Conservation (phyloP, 2,888 invertebrate species). For the Sesia apiformis region DNA sequence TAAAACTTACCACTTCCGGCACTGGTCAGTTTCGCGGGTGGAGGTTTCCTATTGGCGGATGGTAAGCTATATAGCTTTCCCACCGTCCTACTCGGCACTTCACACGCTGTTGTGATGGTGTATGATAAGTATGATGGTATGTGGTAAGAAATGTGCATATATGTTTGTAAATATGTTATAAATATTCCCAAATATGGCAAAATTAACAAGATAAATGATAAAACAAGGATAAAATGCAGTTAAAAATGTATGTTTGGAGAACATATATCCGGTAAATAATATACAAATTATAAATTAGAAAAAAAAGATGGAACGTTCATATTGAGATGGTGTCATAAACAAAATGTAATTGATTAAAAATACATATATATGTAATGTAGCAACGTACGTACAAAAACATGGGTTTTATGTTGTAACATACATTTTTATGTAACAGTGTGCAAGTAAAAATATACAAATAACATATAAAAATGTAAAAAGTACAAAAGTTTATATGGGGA, state of each 20-base stretch:
- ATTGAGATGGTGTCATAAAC: too few species aligned
- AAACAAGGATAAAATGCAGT: too few species aligned
- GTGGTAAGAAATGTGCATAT: not conserved
- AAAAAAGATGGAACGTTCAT: slow-evolving; percentile 1
- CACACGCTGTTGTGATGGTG: slow-evolving; percentile 37
- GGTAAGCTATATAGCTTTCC: slow-evolving; percentile 50
- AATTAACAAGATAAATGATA: too few species aligned
- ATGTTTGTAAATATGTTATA: not conserved
- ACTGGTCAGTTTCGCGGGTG: slow-evolving; percentile 44
- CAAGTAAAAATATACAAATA: too few species aligned
- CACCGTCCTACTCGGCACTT: slow-evolving; percentile 46
- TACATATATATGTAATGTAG: too few species aligned
- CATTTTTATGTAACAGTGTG: too few species aligned
- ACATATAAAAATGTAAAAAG: too few species aligned
- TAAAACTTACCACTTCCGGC: slow-evolving; percentile 44
- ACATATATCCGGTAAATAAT: too few species aligned
- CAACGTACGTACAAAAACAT: too few species aligned
- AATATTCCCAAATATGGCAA: not conserved
- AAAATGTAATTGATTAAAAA: not conserved
- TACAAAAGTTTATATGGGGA: too few species aligned
- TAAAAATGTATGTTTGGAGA: too few species aligned
- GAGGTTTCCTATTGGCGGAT: slow-evolving; percentile 49
- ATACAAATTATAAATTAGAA: not conserved
- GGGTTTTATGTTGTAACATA: too few species aligned
- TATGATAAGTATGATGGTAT: not conserved